A percentile compares a stretch with the other conserved stretches of the same genome.
phyloP scores from a whole-genome alignment of 2,113 vertebrate species.

The Ramphastos sulfuratus region DNA sequence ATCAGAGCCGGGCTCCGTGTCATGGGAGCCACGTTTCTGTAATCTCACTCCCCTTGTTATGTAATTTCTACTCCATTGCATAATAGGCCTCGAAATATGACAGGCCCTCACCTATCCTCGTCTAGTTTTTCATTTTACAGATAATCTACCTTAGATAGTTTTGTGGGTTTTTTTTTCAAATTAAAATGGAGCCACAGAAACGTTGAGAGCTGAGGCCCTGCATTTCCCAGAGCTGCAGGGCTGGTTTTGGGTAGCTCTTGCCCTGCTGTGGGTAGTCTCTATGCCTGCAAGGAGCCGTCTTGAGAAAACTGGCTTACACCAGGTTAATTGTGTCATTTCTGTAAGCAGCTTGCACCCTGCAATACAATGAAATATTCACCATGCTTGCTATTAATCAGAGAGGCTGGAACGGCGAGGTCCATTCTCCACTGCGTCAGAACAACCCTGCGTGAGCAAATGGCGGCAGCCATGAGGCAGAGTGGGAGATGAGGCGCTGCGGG shows the following conservation, averaged over 20 bases:
- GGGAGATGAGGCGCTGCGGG: background rate
- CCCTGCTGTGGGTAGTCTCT: fast-evolving
- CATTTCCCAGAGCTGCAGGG: background rate
- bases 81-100: background rate
- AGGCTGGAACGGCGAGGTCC: background rate
- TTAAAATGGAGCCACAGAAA: fast-evolving
- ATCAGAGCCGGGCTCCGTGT: background rate
- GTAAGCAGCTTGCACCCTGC: background rate
- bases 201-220: fast-evolving
- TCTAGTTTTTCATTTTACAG: background rate
- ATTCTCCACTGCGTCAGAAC: fast-evolving
- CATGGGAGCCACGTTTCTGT: constrained; percentile 6
- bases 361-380: background rate
- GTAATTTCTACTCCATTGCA: constrained; percentile 31
- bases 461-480: fast-evolving
- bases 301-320: background rate
- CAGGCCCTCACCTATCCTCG: background rate
- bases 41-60: constrained; percentile 15
- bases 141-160: background rate
- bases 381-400: background rate
- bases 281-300: background rate
- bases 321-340: background rate
- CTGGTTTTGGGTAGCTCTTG: background rate
- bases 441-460: background rate
- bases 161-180: too few relatives aligned